These are phyloP conservation scores for Pogonocichla stellata DNA, from an alignment of 2,113 vertebrate species.

Conservation along the genomic window DNA sequence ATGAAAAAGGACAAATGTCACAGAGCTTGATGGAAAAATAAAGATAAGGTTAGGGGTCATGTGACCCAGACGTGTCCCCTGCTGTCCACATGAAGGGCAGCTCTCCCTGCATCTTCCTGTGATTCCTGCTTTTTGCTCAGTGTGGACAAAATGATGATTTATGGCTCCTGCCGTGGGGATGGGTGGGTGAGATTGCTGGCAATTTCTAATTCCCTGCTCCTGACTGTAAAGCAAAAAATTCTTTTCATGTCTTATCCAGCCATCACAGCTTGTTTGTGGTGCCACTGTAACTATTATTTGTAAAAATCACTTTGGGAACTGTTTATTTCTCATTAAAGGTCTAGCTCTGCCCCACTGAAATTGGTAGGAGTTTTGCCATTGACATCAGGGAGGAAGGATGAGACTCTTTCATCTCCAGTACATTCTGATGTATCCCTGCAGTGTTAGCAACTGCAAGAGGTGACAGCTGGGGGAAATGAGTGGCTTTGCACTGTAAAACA, in stretches of 20 bases:
- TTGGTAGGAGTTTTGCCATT: neutral
- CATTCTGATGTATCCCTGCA: neutral
- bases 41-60: slow-evolving; percentile 70
- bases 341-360: neutral
- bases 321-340: slow-evolving; percentile 3
- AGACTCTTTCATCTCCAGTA: neutral
- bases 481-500: neutral
- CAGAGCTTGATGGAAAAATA: slow-evolving; percentile 61
- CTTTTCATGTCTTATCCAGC: neutral
- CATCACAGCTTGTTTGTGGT: neutral
- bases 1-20: slow-evolving; percentile 69
- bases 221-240: neutral
- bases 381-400: neutral
- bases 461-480: neutral
- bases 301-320: neutral
- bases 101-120: slow-evolving; percentile 40
- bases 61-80: slow-evolving; percentile 58
- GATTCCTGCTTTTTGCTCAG: slow-evolving; percentile 41
- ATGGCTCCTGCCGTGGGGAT: neutral
- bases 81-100: slow-evolving; percentile 67
- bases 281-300: neutral
- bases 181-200: slow-evolving; percentile 3
- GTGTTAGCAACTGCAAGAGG: neutral
- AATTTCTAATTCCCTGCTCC: slow-evolving; percentile 35
- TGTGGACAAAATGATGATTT: slow-evolving; percentile 62